Evolutionary conservation across 2,797 vertebrate genomes (phyloP), one percentile per base, ranked within the genome.

Genomic region (Sebastes itinus): DNA sequence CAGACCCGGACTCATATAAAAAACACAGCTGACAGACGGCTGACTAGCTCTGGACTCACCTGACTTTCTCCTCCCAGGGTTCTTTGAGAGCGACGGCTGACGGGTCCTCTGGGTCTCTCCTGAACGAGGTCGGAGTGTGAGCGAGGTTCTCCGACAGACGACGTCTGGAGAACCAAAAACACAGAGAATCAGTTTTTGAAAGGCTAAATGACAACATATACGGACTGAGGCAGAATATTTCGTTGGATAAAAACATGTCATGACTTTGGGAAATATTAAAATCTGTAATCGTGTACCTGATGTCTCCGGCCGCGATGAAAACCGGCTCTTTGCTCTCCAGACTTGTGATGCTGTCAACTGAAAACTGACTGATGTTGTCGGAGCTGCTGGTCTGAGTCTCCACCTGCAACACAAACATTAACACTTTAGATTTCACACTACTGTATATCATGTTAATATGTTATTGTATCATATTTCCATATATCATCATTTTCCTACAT

Each of bases 351-450:
- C 97, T 98, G 94, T 99, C 98, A 83, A 99, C 97, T 0, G 98
- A 99, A 72, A 99, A 99, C 96, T 99, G 98, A 70, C 97, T 99
- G 93, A 99, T 98, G 96, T 99, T 99, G 91, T 99, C 98, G 4
- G 97, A 98, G 94, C 97, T 99, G 96, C 97, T 99, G 88, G 98
- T 96, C 89, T 98, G 97, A 9, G 97, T 88, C 85, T 98, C 98
- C 0, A 96, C 82, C 90, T 92, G 77, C 91, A 28, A 97, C 94
- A 97, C 96, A 92, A 52, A 72, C 46, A 18, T 28, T 3, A 42
- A 42, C 38, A 16, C 14, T 42, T 42, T 14, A 42, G 12, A 42
- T 42, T 42, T 16, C 30, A 58, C 63, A 73, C 27, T 27, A 16
- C 38, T 16, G 38, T 46, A 46, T 46, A 18, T 46, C 1, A 7